Percentiles rank a stretch among this genome's conserved stretches.
Conservation (phyloP, 2,888 invertebrate species). For the Drosophila seclusa region DNA sequence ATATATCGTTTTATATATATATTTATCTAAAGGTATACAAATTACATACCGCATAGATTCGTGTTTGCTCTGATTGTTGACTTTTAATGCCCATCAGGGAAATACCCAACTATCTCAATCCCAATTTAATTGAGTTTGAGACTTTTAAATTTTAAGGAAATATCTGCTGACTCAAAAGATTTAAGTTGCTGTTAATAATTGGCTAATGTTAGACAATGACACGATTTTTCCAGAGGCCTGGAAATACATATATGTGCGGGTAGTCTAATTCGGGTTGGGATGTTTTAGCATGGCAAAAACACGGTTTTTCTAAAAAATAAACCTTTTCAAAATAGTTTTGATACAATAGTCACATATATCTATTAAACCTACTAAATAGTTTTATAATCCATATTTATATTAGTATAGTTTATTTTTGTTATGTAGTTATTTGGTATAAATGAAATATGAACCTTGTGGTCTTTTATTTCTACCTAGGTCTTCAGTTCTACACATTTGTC, state of each 20-base stretch:
- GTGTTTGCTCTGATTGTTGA: conserved; percentile 25
- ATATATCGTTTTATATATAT: neutral
- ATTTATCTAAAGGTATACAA: conserved; percentile 23
- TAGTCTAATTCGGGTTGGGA: neutral
- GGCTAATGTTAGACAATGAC: neutral
- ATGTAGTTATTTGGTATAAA: neutral
- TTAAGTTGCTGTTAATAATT: neutral
- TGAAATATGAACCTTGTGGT: neutral
- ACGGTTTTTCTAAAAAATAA: neutral
- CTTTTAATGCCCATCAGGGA: conserved; percentile 16
- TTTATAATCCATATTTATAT: neutral
- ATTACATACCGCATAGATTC: conserved; percentile 4
- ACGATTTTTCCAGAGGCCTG: neutral
- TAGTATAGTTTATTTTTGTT: neutral
- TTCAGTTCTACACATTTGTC: neutral
- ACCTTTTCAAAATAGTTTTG: neutral
- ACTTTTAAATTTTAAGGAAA: neutral
- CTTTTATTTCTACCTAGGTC: neutral
- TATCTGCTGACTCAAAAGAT: neutral
- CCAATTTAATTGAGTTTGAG: no score
- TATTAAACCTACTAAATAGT: neutral
- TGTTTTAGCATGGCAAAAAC: neutral
- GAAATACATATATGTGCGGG: neutral
- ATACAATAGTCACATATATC: neutral
- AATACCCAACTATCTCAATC: neutral